Percentiles rank a stretch among this genome's conserved stretches.
Conservation (phyloP, 2,888 invertebrate species). For the Agrotis ipsilon region DNA sequence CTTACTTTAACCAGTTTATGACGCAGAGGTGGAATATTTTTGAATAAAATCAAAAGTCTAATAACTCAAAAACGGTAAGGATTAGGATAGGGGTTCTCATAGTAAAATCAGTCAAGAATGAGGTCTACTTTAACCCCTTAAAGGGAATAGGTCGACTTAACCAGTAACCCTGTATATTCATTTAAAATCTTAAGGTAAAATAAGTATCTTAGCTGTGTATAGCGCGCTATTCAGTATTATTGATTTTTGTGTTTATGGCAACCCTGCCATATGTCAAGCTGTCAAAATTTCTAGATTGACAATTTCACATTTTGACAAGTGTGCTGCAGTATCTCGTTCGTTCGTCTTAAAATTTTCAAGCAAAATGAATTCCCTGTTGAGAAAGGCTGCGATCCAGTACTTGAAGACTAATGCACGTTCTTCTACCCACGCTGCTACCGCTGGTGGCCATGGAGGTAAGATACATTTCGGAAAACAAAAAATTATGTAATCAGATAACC, state of each 20-base stretch:
- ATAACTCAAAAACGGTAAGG: no score
- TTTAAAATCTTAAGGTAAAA: no score
- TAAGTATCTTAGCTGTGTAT: no score
- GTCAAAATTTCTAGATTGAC: slow-evolving; percentile 1
- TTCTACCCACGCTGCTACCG: slow-evolving; percentile 83
- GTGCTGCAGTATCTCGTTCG: slow-evolving; percentile 20
- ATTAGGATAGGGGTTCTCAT: no score
- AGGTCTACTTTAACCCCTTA: no score
- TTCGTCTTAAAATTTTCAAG: background rate
- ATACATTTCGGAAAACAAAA: slow-evolving; percentile 53
- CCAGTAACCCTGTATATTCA: no score
- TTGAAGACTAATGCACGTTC: slow-evolving; percentile 86
- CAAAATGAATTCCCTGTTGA: slow-evolving; percentile 88
- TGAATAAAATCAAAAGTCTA: no score
- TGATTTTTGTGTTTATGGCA: slow-evolving; percentile 31
- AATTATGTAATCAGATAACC: slow-evolving; percentile 89
- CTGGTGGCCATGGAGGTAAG: slow-evolving; percentile 88
- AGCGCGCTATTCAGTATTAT: slow-evolving; percentile 6
- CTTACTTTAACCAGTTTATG: no score
- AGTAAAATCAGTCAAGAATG: no score
- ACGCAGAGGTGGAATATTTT: no score
- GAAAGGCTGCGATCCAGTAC: slow-evolving; percentile 85
- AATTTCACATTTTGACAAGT: slow-evolving; percentile 28
- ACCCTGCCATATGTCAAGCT: slow-evolving; percentile 35
- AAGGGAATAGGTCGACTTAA: no score